Base-by-base conservation (phyloP, 30 jellyfish, hydroid and myxozoan species). In the Turritopsis dohrnii region DNA sequence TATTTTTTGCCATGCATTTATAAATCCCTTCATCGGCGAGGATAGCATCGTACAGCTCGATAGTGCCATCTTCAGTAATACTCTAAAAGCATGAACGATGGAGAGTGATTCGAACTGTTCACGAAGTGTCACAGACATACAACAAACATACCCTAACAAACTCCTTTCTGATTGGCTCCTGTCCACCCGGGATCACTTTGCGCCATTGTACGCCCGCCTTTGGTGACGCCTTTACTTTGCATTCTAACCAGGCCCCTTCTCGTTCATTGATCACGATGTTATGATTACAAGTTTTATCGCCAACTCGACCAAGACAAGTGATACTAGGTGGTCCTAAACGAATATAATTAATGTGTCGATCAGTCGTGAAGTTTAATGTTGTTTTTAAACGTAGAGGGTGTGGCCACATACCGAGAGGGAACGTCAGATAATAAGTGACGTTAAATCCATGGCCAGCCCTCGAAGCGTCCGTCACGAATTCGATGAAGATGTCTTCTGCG, bases 1-100 rank as follows among this genome's bases (percentile, higher is more conserved):
- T 80, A 65, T 80, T 80, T 80, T 29, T 28, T 26, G 87, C 87
- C 28, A 65, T 52, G 52, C 87, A 80, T 21, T 21, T n/a, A 28
- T 80, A 80, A 0, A 18, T 53, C 28, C 87, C 87, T 22, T 54
- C 80, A 65, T 80, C 87, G 3, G 65, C 53, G 29, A 80, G 79
- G 4, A 4, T 28, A 19, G 66, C 24, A 27, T 80, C 28, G 21
- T 41, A 28, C 7, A 80, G 54, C 71, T 17, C 31, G 9, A 69
- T 69, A 19, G 30, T n/a, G 28, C 77, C 77, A 19, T 69, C 77
- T 9, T 69, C 77, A 27, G 77, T 7, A 23, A 69, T 69, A 69
- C 30, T 69, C 77, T 69, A 0, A 69, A 69, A 69, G 30, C 77
- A 69, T 69, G n/a, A 69, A 69, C 60, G 60, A 41, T 41, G 60